A percentile compares a stretch with the other conserved stretches of the same genome.
phyloP scores from a whole-genome alignment of 2,888 invertebrate species.

The Tachina lurida region DNA sequence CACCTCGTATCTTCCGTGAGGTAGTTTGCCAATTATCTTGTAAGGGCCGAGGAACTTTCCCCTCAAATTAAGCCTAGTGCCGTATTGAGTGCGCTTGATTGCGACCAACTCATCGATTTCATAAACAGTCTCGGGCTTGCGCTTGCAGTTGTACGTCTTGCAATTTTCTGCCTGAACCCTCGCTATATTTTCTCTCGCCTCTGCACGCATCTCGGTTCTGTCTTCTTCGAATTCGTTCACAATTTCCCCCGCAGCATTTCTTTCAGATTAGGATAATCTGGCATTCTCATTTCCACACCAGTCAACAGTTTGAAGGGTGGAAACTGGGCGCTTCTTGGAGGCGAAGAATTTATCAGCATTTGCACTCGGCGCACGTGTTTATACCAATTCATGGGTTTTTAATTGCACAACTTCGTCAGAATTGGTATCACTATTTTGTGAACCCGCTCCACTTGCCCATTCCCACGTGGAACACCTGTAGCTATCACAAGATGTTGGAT shows the following conservation, averaged over 20 bases:
- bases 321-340: neutral
- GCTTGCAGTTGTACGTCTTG: conserved; percentile 4
- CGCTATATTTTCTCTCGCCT: conserved; percentile 22
- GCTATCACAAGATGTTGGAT: conserved; percentile 17
- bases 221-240: neutral
- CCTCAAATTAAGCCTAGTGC: neutral
- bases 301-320: conserved; percentile 14
- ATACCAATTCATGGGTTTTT: conserved; percentile 25
- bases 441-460: conserved; percentile 45
- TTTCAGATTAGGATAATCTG: neutral
- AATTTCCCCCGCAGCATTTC: neutral
- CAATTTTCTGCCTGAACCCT: conserved; percentile 11
- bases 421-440: conserved; percentile 5
- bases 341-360: conserved; percentile 17
- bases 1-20: conserved; percentile 5
- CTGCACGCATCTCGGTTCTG: neutral
- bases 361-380: conserved; percentile 35
- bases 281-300: conserved; percentile 30
- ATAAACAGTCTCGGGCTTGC: neutral
- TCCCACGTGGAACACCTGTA: neutral
- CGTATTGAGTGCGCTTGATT: conserved; percentile 63
- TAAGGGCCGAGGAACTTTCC: conserved; percentile 3
- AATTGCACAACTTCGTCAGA: neutral
- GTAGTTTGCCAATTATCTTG: neutral
- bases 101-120: conserved; percentile 52